These are phyloP conservation scores for Carassius carassius DNA, from an alignment of 2,113 vertebrate species.

Conservation along the genomic window DNA sequence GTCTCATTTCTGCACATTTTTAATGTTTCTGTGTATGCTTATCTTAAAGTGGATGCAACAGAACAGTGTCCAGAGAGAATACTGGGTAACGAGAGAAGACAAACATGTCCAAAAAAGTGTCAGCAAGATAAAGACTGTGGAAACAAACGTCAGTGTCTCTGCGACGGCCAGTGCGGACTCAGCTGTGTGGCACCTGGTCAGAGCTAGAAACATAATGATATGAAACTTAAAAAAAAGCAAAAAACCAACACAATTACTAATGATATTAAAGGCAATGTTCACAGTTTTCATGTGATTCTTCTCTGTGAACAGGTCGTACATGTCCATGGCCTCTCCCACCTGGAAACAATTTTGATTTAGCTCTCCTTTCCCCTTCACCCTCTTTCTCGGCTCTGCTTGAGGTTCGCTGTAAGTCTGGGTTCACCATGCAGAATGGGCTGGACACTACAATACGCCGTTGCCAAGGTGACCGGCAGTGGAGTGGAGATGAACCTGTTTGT, in stretches of 20 bases:
- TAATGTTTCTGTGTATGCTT: conserved; percentile 40
- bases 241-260: not conserved
- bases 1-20: conserved; percentile 25
- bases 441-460: conserved; percentile 75
- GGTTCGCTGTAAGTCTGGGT: conserved; percentile 75
- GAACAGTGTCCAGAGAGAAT: conserved; percentile 73
- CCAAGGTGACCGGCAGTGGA: conserved; percentile 83
- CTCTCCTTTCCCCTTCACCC: conserved; percentile 73
- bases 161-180: conserved; percentile 80
- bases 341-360: conserved; percentile 54
- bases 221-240: not conserved
- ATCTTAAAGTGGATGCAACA: conserved; percentile 57
- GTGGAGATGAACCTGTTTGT: conserved; percentile 76
- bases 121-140: conserved; percentile 71
- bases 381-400: conserved; percentile 77
- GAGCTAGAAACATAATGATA: conserved; percentile 8
- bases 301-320: conserved; percentile 69
- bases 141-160: conserved; percentile 76
- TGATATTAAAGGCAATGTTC: not conserved
- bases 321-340: conserved; percentile 80
- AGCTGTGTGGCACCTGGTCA: conserved; percentile 81
- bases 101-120: conserved; percentile 75
- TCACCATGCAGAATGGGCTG: conserved; percentile 68
- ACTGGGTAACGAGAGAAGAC: conserved; percentile 67
- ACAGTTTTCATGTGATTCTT: not conserved